These are phyloP conservation scores for Sclerodermus sp. DNA, from an alignment of 2,888 invertebrate genomes.

Conservation along the genomic window DNA sequence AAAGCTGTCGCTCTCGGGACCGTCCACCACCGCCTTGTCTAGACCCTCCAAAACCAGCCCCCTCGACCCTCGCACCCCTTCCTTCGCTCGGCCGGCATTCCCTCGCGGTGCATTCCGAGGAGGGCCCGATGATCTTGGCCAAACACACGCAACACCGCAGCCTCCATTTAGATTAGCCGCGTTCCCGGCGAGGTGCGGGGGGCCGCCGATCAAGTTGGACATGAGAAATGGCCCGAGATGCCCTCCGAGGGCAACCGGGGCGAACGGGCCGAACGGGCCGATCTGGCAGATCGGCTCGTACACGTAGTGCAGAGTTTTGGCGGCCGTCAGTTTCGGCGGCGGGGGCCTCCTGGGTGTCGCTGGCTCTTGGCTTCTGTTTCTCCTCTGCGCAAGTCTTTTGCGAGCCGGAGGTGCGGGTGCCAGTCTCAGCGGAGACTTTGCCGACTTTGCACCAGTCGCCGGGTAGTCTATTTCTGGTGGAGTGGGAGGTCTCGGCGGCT, in stretches of 20 bases:
- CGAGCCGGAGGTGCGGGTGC: slow-evolving; percentile 25
- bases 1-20: slow-evolving; percentile 15
- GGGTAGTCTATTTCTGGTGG: slow-evolving; percentile 28
- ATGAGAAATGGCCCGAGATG: too few relatives aligned
- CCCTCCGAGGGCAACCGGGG: too few relatives aligned
- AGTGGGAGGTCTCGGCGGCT: slow-evolving; percentile 27
- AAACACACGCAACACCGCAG: too few relatives aligned
- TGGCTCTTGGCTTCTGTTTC: slow-evolving; percentile 2
- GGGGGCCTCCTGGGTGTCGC: slow-evolving; percentile 33
- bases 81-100: too few relatives aligned
- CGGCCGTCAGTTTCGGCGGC: slow-evolving; percentile 14
- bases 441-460: slow-evolving; percentile 10
- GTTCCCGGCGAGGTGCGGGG: too few relatives aligned
- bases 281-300: too few relatives aligned
- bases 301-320: background rate
- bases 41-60: too few relatives aligned
- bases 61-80: too few relatives aligned
- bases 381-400: background rate
- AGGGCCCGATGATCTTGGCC: background rate
- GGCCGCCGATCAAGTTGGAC: too few relatives aligned
- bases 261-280: too few relatives aligned
- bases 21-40: background rate
- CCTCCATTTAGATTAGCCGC: too few relatives aligned
- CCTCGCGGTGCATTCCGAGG: background rate
- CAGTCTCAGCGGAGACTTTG: too few relatives aligned